Base-by-base conservation (phyloP, 2,113 vertebrate species). In the Barnardius zonarius region DNA sequence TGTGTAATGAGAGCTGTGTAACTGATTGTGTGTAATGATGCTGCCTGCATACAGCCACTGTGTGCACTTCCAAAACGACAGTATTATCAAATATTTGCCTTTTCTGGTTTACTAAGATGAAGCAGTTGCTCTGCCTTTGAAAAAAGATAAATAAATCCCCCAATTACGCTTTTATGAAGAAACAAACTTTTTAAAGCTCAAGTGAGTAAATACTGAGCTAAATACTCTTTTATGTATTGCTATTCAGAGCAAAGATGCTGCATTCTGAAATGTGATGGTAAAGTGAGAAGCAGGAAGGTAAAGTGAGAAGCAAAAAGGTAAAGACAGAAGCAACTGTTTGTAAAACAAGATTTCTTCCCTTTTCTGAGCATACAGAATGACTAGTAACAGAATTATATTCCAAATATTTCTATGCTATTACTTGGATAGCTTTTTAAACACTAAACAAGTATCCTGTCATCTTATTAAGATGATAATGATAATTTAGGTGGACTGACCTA, bases 171-270 rank as follows among this genome's bases (percentile, higher is more conserved):
- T 91, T 92, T 78, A 88, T 76, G 73, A 89, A 78, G 77, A 93
- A 89, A 87, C 22, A 81, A 88, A 88, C 73, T 52, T 86, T 75
- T 64, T 49, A 86, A 95, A 85, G 77, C 62, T 87, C 73, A 86
- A 79, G 59, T 95, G 84, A 94, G 77, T 93, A 81, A 95, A 83
- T 23, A 61, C 25, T 17, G 35, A 83, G 17, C 52, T 80, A 93
- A 92, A 90, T 24, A 27, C 35, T 83, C 66, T 87, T n/a, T 63
- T 59, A 67, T 6, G 17, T 73, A 49, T 27, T 84, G 73, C 33
- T 68, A 22, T 64, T 90, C 61, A 62, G 44, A 61, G 43, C 7
- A 10, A 44, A 81, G 35, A 13, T 84, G 83, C 51, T 86, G 73
- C 39, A 61, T 62, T 84, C 57, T 66, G 66, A 88, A 92, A 93